Base-by-base conservation (phyloP, 2,113 vertebrate species). In the Burhinus bistriatus region DNA sequence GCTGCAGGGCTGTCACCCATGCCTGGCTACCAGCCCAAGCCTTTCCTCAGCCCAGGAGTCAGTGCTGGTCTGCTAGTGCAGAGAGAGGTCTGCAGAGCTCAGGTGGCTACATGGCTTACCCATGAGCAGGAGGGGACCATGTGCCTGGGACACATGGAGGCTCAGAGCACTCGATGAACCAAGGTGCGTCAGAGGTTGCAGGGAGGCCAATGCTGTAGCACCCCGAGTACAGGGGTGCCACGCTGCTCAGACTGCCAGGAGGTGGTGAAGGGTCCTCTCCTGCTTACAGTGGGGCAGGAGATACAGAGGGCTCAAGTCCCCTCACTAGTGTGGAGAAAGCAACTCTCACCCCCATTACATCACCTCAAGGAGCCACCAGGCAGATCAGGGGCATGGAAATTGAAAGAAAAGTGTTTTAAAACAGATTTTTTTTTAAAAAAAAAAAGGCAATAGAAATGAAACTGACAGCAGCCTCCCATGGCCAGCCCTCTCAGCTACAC, bases 81-180 rank as follows among this genome's bases (percentile, higher is more conserved):
- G 45, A 49, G 20, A 15, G 44, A 47, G 27, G 61, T 10, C 49
- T 51, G 49, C 26, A 3, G 4, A 82, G 55, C n/a, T 47, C 40
- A 61, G 29, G 22, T 66, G 52, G 51, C 44, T 38, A 42, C 16
- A 34, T 61, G 61, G 59, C 19, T 80, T 7, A 6, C 22, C 34
- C 2, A 0, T 1, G 1, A 58, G 59, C 51, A 42, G 14, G 14
- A 44, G 42, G 11, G 27, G 14, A 44, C 7, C 3, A 0, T 25
- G 8, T 45, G 19, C 15, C 27, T 2, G 2, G n/a, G 55, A 57
- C 1, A 1, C 30, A 18, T 12, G 36, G 19, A 25, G 27, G 9
- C 36, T 52, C 4, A 1, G 47, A 55, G n/a, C n/a, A 23, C 47
- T 73, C 62, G 20, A 27, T 42, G 30, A 69, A n/a, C n/a, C 69